Percentiles rank a stretch among this genome's conserved stretches.
Evolutionary conservation across 2,888 invertebrate species (phyloP).

Genomic region (Iselma pallidipennis): DNA sequence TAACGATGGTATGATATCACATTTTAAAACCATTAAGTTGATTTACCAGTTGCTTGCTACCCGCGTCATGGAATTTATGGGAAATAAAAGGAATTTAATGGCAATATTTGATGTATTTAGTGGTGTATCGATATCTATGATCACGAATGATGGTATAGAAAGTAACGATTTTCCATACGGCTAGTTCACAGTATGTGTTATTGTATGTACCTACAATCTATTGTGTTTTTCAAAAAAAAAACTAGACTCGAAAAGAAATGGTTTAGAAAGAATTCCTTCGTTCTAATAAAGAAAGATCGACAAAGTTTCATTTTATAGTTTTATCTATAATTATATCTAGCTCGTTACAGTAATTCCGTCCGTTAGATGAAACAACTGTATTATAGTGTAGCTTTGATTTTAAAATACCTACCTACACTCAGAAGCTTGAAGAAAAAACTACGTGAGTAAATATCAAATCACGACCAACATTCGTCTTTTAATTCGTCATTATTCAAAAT

Average conservation of each 20-base stretch:
- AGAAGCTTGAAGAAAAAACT: no score
- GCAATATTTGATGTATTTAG: slow-evolving; percentile 47
- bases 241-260: no score
- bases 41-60: slow-evolving; percentile 42
- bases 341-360: background rate
- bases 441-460: no score
- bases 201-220: background rate
- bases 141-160: background rate
- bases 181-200: background rate
- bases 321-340: background rate
- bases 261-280: no score
- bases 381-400: slow-evolving; percentile 4
- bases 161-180: background rate
- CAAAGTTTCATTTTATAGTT: background rate
- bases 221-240: background rate
- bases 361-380: slow-evolving; percentile 5
- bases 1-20: slow-evolving; percentile 44
- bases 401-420: no score
- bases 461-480: no score
- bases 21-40: slow-evolving; percentile 47
- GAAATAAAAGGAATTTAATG: slow-evolving; percentile 45
- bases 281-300: background rate
- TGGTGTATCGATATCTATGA: background rate
- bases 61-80: slow-evolving; percentile 38
- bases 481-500: no score